phyloP scores from a whole-genome alignment of 2,797 vertebrate genomes.

The Danio choprae region DNA sequence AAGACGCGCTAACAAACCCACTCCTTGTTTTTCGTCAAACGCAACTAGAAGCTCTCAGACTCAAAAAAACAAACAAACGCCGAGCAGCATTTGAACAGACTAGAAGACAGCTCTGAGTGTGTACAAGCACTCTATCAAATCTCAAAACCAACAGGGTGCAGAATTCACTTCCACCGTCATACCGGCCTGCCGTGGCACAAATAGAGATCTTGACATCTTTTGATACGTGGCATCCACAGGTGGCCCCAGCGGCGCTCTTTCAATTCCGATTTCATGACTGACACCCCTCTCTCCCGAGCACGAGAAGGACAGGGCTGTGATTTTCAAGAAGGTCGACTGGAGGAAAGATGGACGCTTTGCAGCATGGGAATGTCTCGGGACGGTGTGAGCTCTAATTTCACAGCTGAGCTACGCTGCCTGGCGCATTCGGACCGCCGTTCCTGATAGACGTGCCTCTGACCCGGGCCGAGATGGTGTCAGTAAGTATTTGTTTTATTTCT shows the following conservation, averaged over 20 bases:
- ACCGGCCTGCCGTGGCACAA: slow-evolving; percentile 69
- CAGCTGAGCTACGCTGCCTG: slow-evolving; percentile 70
- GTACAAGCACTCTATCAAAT: slow-evolving; percentile 66
- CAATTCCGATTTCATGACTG: slow-evolving; percentile 71
- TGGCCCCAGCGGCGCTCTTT: slow-evolving; percentile 70
- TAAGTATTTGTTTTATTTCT: slow-evolving; percentile 50
- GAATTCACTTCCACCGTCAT: slow-evolving; percentile 66
- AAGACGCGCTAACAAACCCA: not conserved
- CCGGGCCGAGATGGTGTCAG: slow-evolving; percentile 56
- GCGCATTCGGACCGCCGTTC: slow-evolving; percentile 64
- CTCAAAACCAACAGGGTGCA: slow-evolving; percentile 70
- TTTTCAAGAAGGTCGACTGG: slow-evolving; percentile 70
- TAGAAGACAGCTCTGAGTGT: slow-evolving; percentile 14
- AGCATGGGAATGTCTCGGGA: slow-evolving; percentile 64
- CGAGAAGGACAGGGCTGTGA: slow-evolving; percentile 65
- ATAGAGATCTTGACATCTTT: slow-evolving; percentile 74
- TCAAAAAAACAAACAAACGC: slow-evolving; percentile 22
- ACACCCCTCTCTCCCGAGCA: slow-evolving; percentile 68
- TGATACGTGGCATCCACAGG: slow-evolving; percentile 75
- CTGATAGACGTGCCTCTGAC: slow-evolving; percentile 63
- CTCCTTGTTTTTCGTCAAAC: slow-evolving; percentile 2
- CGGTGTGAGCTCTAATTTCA: slow-evolving; percentile 77
- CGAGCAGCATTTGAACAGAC: slow-evolving; percentile 18
- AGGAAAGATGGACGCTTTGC: slow-evolving; percentile 64
- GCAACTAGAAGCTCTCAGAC: not conserved